Base-by-base conservation (phyloP, 2,113 vertebrate genomes). In the Aptenodytes patagonicus region DNA sequence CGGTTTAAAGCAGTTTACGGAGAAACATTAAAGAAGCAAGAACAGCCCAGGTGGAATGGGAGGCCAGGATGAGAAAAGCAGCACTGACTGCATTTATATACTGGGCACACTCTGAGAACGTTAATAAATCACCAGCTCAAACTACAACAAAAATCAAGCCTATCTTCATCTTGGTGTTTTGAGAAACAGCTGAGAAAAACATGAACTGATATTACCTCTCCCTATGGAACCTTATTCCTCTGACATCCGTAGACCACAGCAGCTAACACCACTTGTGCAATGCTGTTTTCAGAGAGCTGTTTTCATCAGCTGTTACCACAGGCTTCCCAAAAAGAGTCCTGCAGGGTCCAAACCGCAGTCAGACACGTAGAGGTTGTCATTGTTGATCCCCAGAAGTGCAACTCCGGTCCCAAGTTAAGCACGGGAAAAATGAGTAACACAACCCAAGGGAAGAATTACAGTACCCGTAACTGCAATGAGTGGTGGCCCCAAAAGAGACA, bases 361-460 rank as follows among this genome's bases (percentile, higher is more conserved):
- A 64, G 72, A 20, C 54, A 51, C 6, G 4, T 2, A 11, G 9
- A 34, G 0, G 1, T 11, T 31, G 78, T n/a, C 78, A 52, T 1
- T 55, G 38, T 2, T 62, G 57, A 18, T 14, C 49, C 34, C 86
- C 57, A 71, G 8, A 61, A 83, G 20, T 1, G 29, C 70, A 76
- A 9, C 32, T 54, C 52, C 3, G 3, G 15, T 44, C 40, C 65
- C 42, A 25, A 9, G 61, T 26, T 34, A 52, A 93, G 55, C 46
- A 42, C 0, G 0, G 65, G 29, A 64, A 51, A 44, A 80, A 80
- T 25, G 62, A 72, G 60, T 24, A 46, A 34, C n/a, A 22, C 1
- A 4, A 25, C 11, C 58, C 84, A 11, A 54, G 60, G 60, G 79
- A 62, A 46, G 86, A 52, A 64, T 4, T 2, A 15, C n/a, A 28